These are phyloP conservation scores for Labroides dimidiatus DNA, from an alignment of 2,797 vertebrate genomes.

Conservation along the genomic window DNA sequence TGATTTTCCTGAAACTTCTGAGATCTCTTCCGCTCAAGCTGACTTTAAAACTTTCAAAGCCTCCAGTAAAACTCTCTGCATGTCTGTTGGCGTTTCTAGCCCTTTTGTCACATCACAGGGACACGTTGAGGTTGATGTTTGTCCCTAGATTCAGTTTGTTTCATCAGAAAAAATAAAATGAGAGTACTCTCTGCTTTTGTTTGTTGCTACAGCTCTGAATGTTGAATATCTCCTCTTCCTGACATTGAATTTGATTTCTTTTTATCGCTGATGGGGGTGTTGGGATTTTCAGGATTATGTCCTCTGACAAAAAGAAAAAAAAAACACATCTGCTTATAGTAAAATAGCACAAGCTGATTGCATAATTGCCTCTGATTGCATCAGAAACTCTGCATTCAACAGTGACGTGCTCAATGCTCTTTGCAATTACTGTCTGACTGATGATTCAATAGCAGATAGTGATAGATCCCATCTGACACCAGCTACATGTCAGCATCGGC, in stretches of 20 bases:
- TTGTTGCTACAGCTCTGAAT: conserved; percentile 4
- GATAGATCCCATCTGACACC: conserved; percentile 23
- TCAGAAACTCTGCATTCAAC: conserved; percentile 86
- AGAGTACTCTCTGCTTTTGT: conserved; percentile 1
- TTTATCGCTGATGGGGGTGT: conserved; percentile 27
- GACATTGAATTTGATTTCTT: conserved; percentile 28
- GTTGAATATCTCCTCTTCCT: conserved; percentile 12
- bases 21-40: too few relatives aligned
- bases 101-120: neutral
- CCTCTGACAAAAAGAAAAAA: conserved; percentile 54
- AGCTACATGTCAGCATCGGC: conserved; percentile 26
- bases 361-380: conserved; percentile 84
- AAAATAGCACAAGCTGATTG: conserved; percentile 67
- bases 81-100: neutral
- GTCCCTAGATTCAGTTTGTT: neutral
- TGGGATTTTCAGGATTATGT: conserved; percentile 61
- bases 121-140: neutral
- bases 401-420: conserved; percentile 56
- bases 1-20: neutral
- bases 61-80: neutral
- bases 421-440: conserved; percentile 50
- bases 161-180: neutral
- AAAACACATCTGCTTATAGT: conserved; percentile 62
- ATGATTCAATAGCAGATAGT: conserved; percentile 23
- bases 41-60: neutral